Evolutionary conservation across 2,113 vertebrate genomes (phyloP), one percentile per base, ranked within the genome.

Genomic region (Egretta garzetta): DNA sequence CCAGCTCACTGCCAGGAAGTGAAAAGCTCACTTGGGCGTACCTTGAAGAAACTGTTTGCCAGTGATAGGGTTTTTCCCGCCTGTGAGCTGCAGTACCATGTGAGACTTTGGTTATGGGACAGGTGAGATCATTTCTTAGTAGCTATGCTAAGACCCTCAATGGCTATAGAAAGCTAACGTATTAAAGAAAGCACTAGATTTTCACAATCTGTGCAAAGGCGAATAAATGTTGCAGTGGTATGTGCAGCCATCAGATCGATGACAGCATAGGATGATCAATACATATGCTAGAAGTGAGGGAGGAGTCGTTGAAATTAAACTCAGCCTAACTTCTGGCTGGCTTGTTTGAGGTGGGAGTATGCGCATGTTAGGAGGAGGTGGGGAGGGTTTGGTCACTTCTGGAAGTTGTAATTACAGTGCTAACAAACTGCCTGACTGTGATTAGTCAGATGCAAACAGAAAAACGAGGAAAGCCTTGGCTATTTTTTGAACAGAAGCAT

Each of bases 31-130:
- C 20, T 55, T 6, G 3, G 21, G 5, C 1, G 1, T 22, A 53
- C 19, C 15, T 47, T 1, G 0, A 20, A 49, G 26, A 13, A 72
- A 30, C 1, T 10, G 6, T 64, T 59, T 37, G 55, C 5, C 32
- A 55, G 33, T 32, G 20, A 41, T 4, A n/a, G 9, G 0, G 1
- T 24, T 41, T 76, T 64, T n/a, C 33, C 59, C 26, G 18, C 1
- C 12, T 27, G 5, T 17, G 12, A 50, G 30, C 37, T 70, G 27
- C n/a, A 62, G 49, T 24, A 14, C 21, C 53, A 0, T 5, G 4
- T 16, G 37, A 32, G 22, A 77, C 17, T 37, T 52, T n/a, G 55
- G 20, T 6, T 28, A 12, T 9, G 10, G 14, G 21, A 35, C 2
- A 6, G 49, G 33, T 41, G 58, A 91, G 32, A 37, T n/a, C 8